These are phyloP conservation scores for Cosmia pyralina DNA, from an alignment of 2,888 invertebrate genomes.

Conservation along the genomic window DNA sequence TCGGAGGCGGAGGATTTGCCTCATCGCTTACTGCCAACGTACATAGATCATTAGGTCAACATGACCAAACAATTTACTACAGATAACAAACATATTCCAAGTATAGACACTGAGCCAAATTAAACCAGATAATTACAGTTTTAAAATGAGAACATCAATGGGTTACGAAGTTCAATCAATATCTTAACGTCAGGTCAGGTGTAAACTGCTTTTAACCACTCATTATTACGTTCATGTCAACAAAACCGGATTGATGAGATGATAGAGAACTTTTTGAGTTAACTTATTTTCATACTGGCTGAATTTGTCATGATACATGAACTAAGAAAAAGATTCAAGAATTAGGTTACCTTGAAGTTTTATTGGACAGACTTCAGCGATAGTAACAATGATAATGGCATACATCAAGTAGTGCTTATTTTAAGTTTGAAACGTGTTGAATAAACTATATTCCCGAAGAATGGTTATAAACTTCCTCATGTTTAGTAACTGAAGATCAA, in stretches of 20 bases:
- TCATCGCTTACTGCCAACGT: slow-evolving; percentile 89
- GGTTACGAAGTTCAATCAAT: slow-evolving; percentile 60
- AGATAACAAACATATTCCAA: slow-evolving; percentile 55
- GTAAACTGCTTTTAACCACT: slow-evolving; percentile 49
- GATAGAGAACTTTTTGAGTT: not conserved
- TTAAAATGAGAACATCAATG: slow-evolving; percentile 47
- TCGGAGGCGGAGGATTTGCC: slow-evolving; percentile 85
- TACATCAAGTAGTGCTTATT: not conserved
- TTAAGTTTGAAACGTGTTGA: slow-evolving; percentile 37
- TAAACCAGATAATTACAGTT: slow-evolving; percentile 54
- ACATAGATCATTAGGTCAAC: slow-evolving; percentile 86
- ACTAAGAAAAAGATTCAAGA: slow-evolving; percentile 1
- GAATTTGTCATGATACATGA: not conserved
- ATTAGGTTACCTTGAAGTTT: slow-evolving; percentile 33
- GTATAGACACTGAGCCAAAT: slow-evolving; percentile 36
- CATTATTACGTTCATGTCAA: slow-evolving; percentile 10
- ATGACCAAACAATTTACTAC: slow-evolving; percentile 63
- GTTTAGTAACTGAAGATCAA: slow-evolving; percentile 28
- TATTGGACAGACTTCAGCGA: slow-evolving; percentile 10
- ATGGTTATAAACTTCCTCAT: slow-evolving; percentile 60
- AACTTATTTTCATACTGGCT: slow-evolving; percentile 8
- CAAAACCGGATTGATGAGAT: slow-evolving; percentile 21
- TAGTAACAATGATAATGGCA: slow-evolving; percentile 10
- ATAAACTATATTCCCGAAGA: slow-evolving; percentile 41
- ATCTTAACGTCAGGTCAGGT: slow-evolving; percentile 45